Conservation (phyloP, 2,888 invertebrate species). For the Brassicogethes aeneus region DNA sequence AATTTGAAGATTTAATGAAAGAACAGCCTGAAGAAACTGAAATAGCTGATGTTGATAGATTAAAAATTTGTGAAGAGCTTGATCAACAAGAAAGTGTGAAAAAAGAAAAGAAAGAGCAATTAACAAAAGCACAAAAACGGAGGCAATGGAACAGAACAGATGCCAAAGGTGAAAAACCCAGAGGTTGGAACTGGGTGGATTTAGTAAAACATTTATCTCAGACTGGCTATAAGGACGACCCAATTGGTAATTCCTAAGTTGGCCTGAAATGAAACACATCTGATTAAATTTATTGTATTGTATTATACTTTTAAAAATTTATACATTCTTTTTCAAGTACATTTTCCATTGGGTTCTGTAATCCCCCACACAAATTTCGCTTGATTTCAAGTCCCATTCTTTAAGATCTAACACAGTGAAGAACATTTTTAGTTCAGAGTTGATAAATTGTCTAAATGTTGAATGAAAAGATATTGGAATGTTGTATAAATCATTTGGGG, state of each 20-base stretch:
- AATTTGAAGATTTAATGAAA: constrained; percentile 57
- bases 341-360: constrained; percentile 32
- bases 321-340: constrained; percentile 11
- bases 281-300: no score
- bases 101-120: constrained; percentile 68
- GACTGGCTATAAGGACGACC: constrained; percentile 49
- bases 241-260: constrained; percentile 4
- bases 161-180: constrained; percentile 67
- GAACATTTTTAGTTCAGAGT: constrained; percentile 33
- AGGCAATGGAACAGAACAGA: constrained; percentile 80
- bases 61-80: constrained; percentile 37
- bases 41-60: constrained; percentile 46
- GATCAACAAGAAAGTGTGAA: constrained; percentile 40
- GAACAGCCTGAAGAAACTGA: constrained; percentile 54
- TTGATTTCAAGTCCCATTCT: constrained; percentile 35
- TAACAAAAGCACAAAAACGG: constrained; percentile 88
- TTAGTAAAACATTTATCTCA: constrained; percentile 93
- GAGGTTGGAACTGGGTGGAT: constrained; percentile 95
- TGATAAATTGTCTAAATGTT: constrained; percentile 30
- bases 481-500: constrained; percentile 17
- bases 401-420: constrained; percentile 33
- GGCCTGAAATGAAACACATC: no score
- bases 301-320: background rate
- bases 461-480: constrained; percentile 26
- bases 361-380: constrained; percentile 34